Conservation (phyloP, 2,113 vertebrate species). For the Xenopus borealis region DNA sequence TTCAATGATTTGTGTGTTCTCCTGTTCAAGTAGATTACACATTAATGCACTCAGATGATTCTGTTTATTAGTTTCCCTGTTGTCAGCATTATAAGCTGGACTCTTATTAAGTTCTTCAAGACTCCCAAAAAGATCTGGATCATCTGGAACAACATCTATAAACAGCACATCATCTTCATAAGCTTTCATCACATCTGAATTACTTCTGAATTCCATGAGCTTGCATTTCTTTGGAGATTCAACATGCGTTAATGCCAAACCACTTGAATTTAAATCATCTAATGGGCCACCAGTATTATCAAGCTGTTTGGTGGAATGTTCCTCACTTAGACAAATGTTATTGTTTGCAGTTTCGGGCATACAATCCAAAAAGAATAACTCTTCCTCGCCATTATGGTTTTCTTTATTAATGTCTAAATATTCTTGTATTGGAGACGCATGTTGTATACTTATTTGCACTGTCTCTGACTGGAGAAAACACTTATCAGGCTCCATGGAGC, state of each 20-base stretch:
- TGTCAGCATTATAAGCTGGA: not conserved
- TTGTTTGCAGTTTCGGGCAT: too few species aligned
- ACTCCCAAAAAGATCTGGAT: slow-evolving; percentile 81
- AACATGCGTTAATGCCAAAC: not conserved
- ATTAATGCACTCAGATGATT: slow-evolving; percentile 22
- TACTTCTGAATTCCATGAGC: not conserved
- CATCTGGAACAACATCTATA: slow-evolving; percentile 79
- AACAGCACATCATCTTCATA: slow-evolving; percentile 83
- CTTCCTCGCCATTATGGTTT: too few species aligned
- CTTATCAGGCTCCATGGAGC: not conserved
- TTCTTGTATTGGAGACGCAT: too few species aligned
- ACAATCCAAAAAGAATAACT: too few species aligned
- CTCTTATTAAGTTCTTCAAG: slow-evolving; percentile 42
- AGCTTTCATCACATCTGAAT: slow-evolving; percentile 73
- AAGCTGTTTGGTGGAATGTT: not conserved
- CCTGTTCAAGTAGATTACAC: slow-evolving; percentile 39
- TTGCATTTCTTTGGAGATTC: not conserved
- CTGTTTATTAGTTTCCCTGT: slow-evolving; percentile 13
- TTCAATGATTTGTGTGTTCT: slow-evolving; percentile 38
- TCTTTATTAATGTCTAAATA: too few species aligned
- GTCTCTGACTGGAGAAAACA: not conserved
- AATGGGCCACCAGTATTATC: not conserved
- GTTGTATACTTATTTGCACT: too few species aligned
- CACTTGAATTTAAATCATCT: not conserved
- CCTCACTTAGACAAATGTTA: not conserved